phyloP scores from a whole-genome alignment of 1,140 invertebrate species.

The Zelostemma sp. region DNA sequence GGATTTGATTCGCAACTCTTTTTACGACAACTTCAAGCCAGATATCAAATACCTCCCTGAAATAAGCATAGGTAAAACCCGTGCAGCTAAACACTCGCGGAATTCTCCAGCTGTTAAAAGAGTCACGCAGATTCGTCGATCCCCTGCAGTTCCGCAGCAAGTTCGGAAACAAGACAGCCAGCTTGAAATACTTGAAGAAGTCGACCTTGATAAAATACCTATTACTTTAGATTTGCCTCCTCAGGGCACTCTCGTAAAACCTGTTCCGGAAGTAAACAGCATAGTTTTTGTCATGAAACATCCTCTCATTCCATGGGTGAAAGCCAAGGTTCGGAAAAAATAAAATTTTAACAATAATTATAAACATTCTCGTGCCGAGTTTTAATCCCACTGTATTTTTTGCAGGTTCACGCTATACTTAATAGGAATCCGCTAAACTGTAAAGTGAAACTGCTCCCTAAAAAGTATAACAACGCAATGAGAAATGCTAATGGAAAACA shows the following conservation, averaged over 20 bases:
- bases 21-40: conserved; percentile 61
- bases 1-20: conserved; percentile 55
- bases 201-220: conserved; percentile 52
- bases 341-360: too few species aligned
- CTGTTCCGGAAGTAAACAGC: conserved; percentile 51
- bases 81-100: conserved; percentile 6
- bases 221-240: conserved; percentile 57
- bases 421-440: conserved; percentile 55
- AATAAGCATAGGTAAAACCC: conserved; percentile 55
- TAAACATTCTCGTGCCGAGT: too few species aligned
- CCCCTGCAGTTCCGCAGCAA: conserved; percentile 5
- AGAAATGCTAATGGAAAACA: conserved; percentile 59
- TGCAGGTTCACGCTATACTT: conserved; percentile 16
- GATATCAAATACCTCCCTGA: conserved; percentile 57
- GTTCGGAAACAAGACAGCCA: conserved; percentile 58
- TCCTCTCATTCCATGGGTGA: conserved; percentile 64
- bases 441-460: conserved; percentile 61
- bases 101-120: conserved; percentile 36
- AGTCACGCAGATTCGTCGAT: conserved; percentile 52
- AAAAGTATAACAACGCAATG: conserved; percentile 54
- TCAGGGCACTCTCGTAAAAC: conserved; percentile 55
- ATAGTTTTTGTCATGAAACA: conserved; percentile 66
- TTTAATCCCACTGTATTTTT: too few species aligned
- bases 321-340: conserved; percentile 55
- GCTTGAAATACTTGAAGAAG: conserved; percentile 66